Percentiles rank a stretch among this genome's conserved stretches.
phyloP scores from a whole-genome alignment of 2,113 vertebrate species.

The Anarrhichthys ocellatus region DNA sequence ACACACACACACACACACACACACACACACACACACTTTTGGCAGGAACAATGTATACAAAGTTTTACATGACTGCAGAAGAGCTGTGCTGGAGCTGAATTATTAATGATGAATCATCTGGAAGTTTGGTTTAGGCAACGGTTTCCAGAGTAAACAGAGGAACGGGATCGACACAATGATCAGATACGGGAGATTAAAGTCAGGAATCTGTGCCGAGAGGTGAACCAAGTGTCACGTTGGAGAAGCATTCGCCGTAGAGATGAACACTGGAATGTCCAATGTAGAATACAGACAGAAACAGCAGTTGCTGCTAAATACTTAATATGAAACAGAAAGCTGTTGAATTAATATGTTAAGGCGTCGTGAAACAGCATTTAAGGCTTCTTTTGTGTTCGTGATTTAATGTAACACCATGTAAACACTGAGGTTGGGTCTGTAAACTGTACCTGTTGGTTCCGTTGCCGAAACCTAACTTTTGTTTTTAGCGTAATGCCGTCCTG shows the following conservation, averaged over 20 bases:
- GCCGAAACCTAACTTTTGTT: no score
- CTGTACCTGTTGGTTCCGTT: no score
- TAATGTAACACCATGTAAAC: background rate
- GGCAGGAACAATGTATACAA: background rate
- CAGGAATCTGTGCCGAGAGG: conserved; percentile 14
- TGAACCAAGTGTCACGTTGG: conserved; percentile 27
- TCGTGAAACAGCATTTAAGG: background rate
- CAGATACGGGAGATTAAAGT: conserved; percentile 11
- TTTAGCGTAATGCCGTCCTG: no score
- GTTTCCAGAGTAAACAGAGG: conserved; percentile 29
- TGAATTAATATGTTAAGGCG: no score
- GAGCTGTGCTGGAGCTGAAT: conserved; percentile 9
- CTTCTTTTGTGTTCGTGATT: background rate
- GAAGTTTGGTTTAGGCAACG: background rate
- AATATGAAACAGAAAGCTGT: background rate
- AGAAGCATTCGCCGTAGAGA: background rate
- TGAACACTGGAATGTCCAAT: background rate
- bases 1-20: background rate
- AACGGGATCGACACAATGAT: conserved; percentile 5
- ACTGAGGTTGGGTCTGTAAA: no score
- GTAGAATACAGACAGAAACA: background rate
- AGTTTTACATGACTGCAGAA: conserved; percentile 1
- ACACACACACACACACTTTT: background rate
- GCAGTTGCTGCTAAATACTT: background rate
- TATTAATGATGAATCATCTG: conserved; percentile 21